Conservation (phyloP, 2,113 vertebrate species). For the Colaptes auratus region DNA sequence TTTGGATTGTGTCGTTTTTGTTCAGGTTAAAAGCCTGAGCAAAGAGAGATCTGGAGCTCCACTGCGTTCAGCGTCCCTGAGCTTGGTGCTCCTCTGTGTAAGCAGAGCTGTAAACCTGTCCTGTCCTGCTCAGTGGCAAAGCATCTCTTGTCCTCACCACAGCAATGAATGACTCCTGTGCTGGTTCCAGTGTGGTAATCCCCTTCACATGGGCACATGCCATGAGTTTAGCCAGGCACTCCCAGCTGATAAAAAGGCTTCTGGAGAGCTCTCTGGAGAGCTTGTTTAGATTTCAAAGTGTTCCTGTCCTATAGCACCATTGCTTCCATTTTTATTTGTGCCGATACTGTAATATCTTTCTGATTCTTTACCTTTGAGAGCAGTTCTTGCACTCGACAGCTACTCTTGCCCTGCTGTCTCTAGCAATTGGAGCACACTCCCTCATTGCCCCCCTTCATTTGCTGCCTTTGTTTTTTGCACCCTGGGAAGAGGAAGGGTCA, state of each 20-base stretch:
- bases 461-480: conserved; percentile 19
- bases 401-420: neutral
- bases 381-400: neutral
- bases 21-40: neutral
- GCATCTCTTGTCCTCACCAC: neutral
- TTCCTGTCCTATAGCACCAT: neutral
- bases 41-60: neutral
- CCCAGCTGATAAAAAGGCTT: neutral
- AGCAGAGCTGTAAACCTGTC: neutral
- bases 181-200: neutral
- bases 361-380: neutral
- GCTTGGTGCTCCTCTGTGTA: neutral
- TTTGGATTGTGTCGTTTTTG: neutral
- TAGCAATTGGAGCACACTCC: neutral
- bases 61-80: neutral
- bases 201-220: neutral
- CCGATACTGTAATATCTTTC: conserved; percentile 28
- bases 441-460: conserved; percentile 35
- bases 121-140: rapidly evolving
- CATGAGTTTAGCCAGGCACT: neutral
- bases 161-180: neutral
- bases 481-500: conserved; percentile 24
- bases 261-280: neutral
- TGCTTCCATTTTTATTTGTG: conserved; percentile 13
- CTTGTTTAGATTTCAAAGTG: conserved; percentile 39